Evolutionary conservation across 1,140 invertebrate species (phyloP), one percentile per base, ranked within the genome.

Genomic region (Drosophila varians): DNA sequence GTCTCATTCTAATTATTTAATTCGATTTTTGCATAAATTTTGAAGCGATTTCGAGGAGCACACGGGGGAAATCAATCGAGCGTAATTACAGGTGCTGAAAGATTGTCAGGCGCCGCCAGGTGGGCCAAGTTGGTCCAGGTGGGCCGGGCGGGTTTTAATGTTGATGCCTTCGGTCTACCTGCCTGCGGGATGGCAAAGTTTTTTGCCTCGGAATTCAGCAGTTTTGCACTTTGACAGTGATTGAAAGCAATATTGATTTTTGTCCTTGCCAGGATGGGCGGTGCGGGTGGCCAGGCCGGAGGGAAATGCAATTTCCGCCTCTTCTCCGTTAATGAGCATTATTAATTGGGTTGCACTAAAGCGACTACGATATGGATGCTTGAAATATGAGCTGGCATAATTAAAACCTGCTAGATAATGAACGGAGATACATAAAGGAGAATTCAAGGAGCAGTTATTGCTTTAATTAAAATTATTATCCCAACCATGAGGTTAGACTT

Each of bases 191-290:
- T 21, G 12, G 43, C 18, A 57, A 61, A 68, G 43, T 60, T 69
- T 45, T 54, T 55, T 36, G 48, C 60, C 25, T 47, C 19, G 46
- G 46, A 69, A 69, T 70, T 42, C 65, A 77, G 69, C 74, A 71
- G 52, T 49, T 80, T 62, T 80, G 66, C 72, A 80, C 61, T 64
- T 52, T 73, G 77, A 76, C 77, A 72, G 60, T 49, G 78, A 80
- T 60, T 64, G 69, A 82, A 82, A 74, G 65, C 58, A 71, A 76
- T 84, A 84, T 84, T 84, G 79, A 78, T 84, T 84, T 75, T 74
- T 54, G 34, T 42, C 42, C 18, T 43, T 16, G 72, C 7, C 9
- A 43, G 36, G 36, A 21, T 8, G 62, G 34, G 16, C 8, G 31
- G 23, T n/a, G 18, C 2, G 31, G n/a, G 25, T 9, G 11, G 3